Evolutionary conservation across 2,797 vertebrate genomes (phyloP), one percentile per base, ranked within the genome.

Genomic region (Propithecus perrieri): DNA sequence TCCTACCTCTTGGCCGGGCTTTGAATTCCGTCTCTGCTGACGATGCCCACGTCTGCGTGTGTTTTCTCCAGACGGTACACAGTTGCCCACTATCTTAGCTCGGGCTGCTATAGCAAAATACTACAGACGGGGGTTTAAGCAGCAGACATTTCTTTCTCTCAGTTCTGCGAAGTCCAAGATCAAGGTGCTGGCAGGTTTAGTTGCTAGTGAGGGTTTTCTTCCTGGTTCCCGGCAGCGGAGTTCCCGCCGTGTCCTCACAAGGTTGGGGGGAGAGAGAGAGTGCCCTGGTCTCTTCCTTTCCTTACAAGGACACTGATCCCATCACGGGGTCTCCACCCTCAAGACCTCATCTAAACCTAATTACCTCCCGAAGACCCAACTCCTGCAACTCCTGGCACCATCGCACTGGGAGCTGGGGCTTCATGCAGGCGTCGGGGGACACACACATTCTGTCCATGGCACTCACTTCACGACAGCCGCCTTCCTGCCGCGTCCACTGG

Each of bases 11-110:
- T 26, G 24, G 17, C 9, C 30, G 26, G 61, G 22, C 22, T 14
- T 61, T 80, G 72, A 13, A 53, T 35, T 57, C n/a, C 8, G 1
- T 38, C 41, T 46, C 65, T 38, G 41, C 74, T 18, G 33, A 28
- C 0, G 1, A 24, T 1, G 8, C 9, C 18, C 2, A 2, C 4
- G 0, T 38, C 30, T 20, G 20, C 33, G 20, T 7, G 26, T 14
- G 15, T 7, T 15, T 8, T 57, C 61, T 83, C 43, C 15, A 26
- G 85, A 67, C 61, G 33, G 4, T 0, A 24, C 20, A 35, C 22
- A 8, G 28, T 38, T 59, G 28, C 50, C 61, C 8, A 1, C 59
- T 22, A 1, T 63, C 61, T 74, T 0, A 0, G 30, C 46, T 63
- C 1, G 0, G 94, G 59, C n/a, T 30, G 7, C 59, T 43, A 0